Conservation (phyloP, 2,888 invertebrate genomes). For the Orthosia incerta region DNA sequence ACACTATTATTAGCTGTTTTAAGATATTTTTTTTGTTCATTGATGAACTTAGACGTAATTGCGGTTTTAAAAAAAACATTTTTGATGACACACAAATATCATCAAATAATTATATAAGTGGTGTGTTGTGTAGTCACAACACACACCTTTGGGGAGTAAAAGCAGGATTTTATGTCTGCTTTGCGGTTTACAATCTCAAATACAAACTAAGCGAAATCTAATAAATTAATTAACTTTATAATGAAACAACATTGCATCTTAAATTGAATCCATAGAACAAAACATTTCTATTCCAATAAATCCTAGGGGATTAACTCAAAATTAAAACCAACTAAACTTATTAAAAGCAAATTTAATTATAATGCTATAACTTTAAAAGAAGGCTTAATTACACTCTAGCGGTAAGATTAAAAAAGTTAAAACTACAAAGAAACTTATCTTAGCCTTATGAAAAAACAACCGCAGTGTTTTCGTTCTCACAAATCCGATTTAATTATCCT, state of each 20-base stretch:
- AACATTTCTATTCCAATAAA: constrained; percentile 23
- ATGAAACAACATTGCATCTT: background rate
- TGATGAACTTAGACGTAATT: too few relatives aligned
- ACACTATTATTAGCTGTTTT: too few relatives aligned
- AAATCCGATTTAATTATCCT: constrained; percentile 81
- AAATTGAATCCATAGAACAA: constrained; percentile 23
- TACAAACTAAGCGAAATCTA: background rate
- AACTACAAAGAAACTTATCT: constrained; percentile 59
- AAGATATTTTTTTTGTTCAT: too few relatives aligned
- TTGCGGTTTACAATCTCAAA: background rate
- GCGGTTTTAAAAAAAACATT: too few relatives aligned
- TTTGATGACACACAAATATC: too few relatives aligned
- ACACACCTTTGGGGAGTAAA: background rate
- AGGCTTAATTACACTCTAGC: constrained; percentile 35
- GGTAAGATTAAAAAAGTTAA: constrained; percentile 30
- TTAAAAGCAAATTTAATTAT: constrained; percentile 21
- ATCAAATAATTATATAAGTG: too few relatives aligned
- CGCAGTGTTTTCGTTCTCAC: constrained; percentile 67
- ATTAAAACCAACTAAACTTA: constrained; percentile 32
- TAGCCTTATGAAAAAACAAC: constrained; percentile 50
- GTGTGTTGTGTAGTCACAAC: too few relatives aligned
- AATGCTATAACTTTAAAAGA: constrained; percentile 20
- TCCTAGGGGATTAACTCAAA: background rate
- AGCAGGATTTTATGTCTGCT: background rate
- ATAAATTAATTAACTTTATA: constrained; percentile 10